Conservation (phyloP, 1,140 invertebrate genomes). For the Hyphantria cunea region DNA sequence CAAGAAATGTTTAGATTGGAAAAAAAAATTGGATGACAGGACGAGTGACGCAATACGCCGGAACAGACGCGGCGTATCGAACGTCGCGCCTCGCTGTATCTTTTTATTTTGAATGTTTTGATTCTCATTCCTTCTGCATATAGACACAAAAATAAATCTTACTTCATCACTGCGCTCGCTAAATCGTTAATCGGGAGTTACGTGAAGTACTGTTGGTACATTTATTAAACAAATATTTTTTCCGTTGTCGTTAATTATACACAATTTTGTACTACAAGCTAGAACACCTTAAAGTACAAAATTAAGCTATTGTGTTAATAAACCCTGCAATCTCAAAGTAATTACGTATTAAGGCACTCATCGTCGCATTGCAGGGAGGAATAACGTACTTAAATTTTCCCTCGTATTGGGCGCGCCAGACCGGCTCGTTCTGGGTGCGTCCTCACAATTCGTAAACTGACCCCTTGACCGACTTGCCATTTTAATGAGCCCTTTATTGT, state of each 20-base stretch:
- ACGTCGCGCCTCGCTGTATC: conserved; percentile 10
- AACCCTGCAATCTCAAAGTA: too few species aligned
- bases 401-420: conserved; percentile 64
- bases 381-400: conserved; percentile 57
- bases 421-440: conserved; percentile 63
- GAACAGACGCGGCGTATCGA: conserved; percentile 26
- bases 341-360: conserved; percentile 14
- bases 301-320: too few species aligned
- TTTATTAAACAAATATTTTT: too few species aligned
- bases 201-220: too few species aligned
- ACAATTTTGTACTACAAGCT: too few species aligned
- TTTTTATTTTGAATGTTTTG: conserved; percentile 41
- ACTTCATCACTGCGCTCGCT: conserved; percentile 36
- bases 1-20: too few species aligned
- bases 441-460: conserved; percentile 53
- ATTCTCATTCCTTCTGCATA: conserved; percentile 40
- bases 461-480: conserved; percentile 70
- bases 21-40: not conserved
- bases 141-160: conserved; percentile 49
- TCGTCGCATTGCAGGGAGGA: conserved; percentile 75
- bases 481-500: conserved; percentile 49
- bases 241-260: too few species aligned
- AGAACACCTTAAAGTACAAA: too few species aligned
- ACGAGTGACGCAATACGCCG: conserved; percentile 41
- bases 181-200: too few species aligned